Evolutionary conservation across 2,113 vertebrate species (phyloP).

Genomic region (Coregonus clupeaformis): DNA sequence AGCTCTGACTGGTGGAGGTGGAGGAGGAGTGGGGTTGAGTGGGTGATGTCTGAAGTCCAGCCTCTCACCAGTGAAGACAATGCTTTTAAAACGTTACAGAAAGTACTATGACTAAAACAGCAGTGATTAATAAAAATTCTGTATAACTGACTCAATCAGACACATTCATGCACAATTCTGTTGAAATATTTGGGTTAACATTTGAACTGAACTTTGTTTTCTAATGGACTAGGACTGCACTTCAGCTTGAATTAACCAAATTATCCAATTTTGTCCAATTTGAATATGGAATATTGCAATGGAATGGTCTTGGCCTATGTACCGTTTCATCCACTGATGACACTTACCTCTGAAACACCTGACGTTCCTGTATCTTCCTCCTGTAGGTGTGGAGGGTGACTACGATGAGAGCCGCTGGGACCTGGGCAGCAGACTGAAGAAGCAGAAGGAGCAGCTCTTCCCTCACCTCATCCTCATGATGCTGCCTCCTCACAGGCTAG

Average conservation of each 20-base stretch:
- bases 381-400: constrained; percentile 84
- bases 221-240: too few relatives aligned
- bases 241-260: too few relatives aligned
- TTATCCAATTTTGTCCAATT: too few relatives aligned
- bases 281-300: too few relatives aligned
- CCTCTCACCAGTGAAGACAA: constrained; percentile 27
- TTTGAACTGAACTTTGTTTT: too few relatives aligned
- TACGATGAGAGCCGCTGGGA: constrained; percentile 79
- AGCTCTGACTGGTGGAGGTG: constrained; percentile 23
- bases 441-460: constrained; percentile 86
- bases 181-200: too few relatives aligned
- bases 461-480: constrained; percentile 98
- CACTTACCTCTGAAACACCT: background rate
- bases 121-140: too few relatives aligned
- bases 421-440: constrained; percentile 73
- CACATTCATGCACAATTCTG: too few relatives aligned
- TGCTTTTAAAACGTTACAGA: constrained; percentile 3
- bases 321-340: too few relatives aligned
- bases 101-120: too few relatives aligned
- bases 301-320: too few relatives aligned
- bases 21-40: constrained; percentile 36
- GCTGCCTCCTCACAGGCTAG: constrained; percentile 91
- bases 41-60: constrained; percentile 17
- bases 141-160: too few relatives aligned
- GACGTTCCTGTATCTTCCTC: background rate